Percentiles rank a stretch among this genome's conserved stretches.
Conservation (phyloP, 2,888 invertebrate genomes). For the Erebia epiphron region DNA sequence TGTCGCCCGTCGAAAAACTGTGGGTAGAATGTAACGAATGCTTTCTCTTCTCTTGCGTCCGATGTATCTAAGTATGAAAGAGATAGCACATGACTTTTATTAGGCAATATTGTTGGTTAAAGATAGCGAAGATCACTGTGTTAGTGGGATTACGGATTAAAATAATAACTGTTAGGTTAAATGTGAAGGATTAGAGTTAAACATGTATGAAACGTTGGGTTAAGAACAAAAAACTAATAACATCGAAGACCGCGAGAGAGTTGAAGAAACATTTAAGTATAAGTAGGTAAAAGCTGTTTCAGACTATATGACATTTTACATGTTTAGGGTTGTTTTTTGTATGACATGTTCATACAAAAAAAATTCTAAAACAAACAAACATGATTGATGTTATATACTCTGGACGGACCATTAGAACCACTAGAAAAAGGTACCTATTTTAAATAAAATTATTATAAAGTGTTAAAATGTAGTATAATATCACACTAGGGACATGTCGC, state of each 20-base stretch:
- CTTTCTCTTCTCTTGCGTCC: slow-evolving; percentile 4
- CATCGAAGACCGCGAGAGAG: neutral
- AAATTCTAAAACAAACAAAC: too few species aligned
- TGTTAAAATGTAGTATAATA: neutral
- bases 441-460: neutral
- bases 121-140: neutral
- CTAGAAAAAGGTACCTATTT: neutral
- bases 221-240: neutral
- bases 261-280: neutral
- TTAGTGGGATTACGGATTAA: neutral
- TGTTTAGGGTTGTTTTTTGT: neutral
- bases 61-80: slow-evolving; percentile 3
- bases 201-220: neutral
- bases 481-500: neutral
- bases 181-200: neutral
- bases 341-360: too few species aligned
- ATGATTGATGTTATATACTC: neutral
- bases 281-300: neutral
- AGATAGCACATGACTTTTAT: neutral
- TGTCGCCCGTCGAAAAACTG: neutral
- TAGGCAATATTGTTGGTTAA: neutral
- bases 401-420: neutral
- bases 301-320: neutral
- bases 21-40: neutral
- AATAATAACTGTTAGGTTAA: neutral